Evolutionary conservation across 2,113 vertebrate species (phyloP).

Genomic region (Mesitornis unicolor): DNA sequence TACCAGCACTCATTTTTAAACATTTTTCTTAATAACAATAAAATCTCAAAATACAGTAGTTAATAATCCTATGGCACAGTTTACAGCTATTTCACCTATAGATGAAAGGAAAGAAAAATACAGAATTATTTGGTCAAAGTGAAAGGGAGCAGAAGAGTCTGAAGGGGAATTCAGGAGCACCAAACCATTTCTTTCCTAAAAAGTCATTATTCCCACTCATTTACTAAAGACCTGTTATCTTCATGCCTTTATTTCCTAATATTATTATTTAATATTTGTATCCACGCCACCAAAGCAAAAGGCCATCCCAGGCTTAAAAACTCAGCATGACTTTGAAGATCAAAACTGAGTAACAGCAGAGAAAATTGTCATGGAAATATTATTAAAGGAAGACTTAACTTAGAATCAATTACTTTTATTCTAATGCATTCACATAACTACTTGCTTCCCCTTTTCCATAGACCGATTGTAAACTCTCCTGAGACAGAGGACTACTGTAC

Average conservation of each 20-base stretch:
- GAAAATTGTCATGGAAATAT: neutral
- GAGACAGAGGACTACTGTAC: conserved; percentile 17
- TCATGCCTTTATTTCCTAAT: neutral
- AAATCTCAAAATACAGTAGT: neutral
- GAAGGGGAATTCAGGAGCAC: neutral
- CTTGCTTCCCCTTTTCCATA: conserved; percentile 4
- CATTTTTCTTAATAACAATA: neutral
- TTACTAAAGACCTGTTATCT: neutral
- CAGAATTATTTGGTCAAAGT: neutral
- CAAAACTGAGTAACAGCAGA: neutral
- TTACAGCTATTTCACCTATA: neutral
- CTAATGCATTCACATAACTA: conserved; percentile 13
- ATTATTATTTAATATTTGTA: neutral
- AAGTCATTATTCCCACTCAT: neutral
- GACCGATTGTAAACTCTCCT: conserved; percentile 40
- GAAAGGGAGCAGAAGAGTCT: neutral
- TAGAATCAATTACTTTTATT: conserved; percentile 44
- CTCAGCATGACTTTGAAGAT: neutral
- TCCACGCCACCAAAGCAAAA: neutral
- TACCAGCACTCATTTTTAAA: neutral
- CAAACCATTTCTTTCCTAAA: neutral
- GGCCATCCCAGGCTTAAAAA: neutral
- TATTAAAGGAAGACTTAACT: neutral
- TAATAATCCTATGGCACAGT: neutral
- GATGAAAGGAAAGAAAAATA: neutral